Evolutionary conservation across 2,113 vertebrate species (phyloP), one percentile per base, ranked within the genome.

Genomic region (Cettia cetti): DNA sequence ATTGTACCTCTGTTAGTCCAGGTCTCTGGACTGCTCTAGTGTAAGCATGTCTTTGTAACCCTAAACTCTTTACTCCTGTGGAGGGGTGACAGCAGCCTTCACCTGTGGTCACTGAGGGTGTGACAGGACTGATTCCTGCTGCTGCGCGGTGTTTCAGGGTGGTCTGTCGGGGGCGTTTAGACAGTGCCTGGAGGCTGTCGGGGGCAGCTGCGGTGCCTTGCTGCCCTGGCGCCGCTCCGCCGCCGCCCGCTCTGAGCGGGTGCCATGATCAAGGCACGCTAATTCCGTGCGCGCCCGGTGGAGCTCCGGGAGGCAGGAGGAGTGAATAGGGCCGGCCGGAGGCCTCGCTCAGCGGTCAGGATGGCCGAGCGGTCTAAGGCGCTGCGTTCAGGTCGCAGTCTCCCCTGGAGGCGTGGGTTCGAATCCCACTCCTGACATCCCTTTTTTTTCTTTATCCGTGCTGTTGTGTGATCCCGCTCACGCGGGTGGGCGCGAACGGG

Each of bases 351-450:
- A 65, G 6, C 28, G 0, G 97, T 98, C 96, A 98, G 97, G 97
- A 98, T 98, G 98, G 97, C 98, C 97, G 96, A 98, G 97, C 96
- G 97, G 97, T 98, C 98, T 98, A 98, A 98, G 98, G 98, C 96
- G 97, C 97, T 98, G 98, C 95, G 97, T 97, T 98, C 97, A 98
- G 97, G 97, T 97, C 96, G 96, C 97, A 97, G 98, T 97, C 98
- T 98, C 97, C 94, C 33, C 97, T 98, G 95, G 97, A 97, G 96
- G 93, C 96, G 96, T 97, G 97, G 97, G 97, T 98, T 97, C 96
- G 96, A 98, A 97, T 97, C 94, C 94, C 92, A 96, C 96, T 96
- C 85, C 97, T 97, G 96, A 97, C 96, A 95, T 4, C 0, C 0
- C 0, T 0, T 0, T 40, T 18, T 8, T 3, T 0, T 8, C 35